phyloP scores from a whole-genome alignment of 2,888 invertebrate species.

The Macaria notata region DNA sequence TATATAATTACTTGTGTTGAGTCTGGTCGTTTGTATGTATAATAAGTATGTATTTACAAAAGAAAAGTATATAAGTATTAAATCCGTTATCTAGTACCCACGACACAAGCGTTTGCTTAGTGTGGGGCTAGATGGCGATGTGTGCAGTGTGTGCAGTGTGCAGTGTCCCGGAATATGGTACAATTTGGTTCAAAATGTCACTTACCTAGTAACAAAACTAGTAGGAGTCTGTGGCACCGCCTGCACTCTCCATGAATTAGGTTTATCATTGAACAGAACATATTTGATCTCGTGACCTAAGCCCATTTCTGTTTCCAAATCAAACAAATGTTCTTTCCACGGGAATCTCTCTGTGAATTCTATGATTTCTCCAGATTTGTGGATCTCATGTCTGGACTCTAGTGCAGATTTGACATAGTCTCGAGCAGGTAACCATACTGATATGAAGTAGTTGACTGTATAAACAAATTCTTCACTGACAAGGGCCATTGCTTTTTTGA shows the following conservation, averaged over 20 bases:
- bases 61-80: too few relatives aligned
- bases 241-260: conserved; percentile 90
- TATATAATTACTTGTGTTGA: too few relatives aligned
- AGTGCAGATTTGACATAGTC: conserved; percentile 88
- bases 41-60: too few relatives aligned
- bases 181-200: conserved; percentile 6
- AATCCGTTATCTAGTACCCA: too few relatives aligned
- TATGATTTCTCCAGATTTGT: conserved; percentile 91
- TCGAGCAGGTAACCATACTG: conserved; percentile 94
- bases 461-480: conserved; percentile 91
- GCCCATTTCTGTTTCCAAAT: conserved; percentile 88
- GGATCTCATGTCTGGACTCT: conserved; percentile 72
- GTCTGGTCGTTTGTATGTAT: too few relatives aligned
- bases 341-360: conserved; percentile 88
- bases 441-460: conserved; percentile 83
- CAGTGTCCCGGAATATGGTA: too few relatives aligned
- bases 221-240: conserved; percentile 88
- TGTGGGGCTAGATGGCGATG: too few relatives aligned
- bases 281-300: conserved; percentile 86
- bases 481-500: conserved; percentile 89
- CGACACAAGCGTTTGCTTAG: too few relatives aligned
- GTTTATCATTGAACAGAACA: conserved; percentile 86
- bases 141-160: too few relatives aligned
- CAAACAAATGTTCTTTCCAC: conserved; percentile 95
- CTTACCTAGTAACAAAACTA: conserved; percentile 87